These are phyloP conservation scores for Coleophora flavipennella DNA, from an alignment of 2,888 invertebrate species.

Conservation along the genomic window DNA sequence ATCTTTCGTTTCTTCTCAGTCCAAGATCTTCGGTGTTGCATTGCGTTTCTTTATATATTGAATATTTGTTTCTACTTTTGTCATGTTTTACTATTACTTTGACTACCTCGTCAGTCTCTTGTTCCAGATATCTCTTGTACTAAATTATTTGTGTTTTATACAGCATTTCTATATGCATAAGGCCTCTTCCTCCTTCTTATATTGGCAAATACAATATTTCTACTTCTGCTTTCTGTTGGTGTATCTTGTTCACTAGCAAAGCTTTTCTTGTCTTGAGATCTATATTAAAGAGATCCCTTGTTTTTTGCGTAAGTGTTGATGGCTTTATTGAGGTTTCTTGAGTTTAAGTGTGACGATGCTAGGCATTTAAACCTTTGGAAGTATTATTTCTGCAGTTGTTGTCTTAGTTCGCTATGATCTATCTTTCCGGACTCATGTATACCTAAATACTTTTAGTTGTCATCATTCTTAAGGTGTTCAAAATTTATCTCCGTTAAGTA, in stretches of 20 bases:
- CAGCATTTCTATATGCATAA: conserved; percentile 6
- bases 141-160: conserved; percentile 11
- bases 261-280: conserved; percentile 13
- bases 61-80: conserved; percentile 9
- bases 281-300: conserved; percentile 6
- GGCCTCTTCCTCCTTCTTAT: conserved; percentile 9
- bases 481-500: conserved; percentile 10
- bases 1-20: too few relatives aligned
- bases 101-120: conserved; percentile 4
- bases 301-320: conserved; percentile 6
- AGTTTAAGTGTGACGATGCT: background rate
- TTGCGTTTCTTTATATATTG: too few relatives aligned
- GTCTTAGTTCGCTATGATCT: conserved; percentile 8
- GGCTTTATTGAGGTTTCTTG: conserved; percentile 1
- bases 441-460: conserved; percentile 15
- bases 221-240: too few relatives aligned
- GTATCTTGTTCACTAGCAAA: conserved; percentile 10
- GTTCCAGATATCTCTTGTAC: conserved; percentile 8
- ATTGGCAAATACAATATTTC: too few relatives aligned
- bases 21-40: too few relatives aligned
- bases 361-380: conserved; percentile 3
- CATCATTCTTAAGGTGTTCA: conserved; percentile 1
- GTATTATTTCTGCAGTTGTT: conserved; percentile 10
- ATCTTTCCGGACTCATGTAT: conserved; percentile 8
- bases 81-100: conserved; percentile 6